Percentiles rank a stretch among this genome's conserved stretches.
Conservation (phyloP, 2,113 vertebrate genomes). For the Gallinago undulata region DNA sequence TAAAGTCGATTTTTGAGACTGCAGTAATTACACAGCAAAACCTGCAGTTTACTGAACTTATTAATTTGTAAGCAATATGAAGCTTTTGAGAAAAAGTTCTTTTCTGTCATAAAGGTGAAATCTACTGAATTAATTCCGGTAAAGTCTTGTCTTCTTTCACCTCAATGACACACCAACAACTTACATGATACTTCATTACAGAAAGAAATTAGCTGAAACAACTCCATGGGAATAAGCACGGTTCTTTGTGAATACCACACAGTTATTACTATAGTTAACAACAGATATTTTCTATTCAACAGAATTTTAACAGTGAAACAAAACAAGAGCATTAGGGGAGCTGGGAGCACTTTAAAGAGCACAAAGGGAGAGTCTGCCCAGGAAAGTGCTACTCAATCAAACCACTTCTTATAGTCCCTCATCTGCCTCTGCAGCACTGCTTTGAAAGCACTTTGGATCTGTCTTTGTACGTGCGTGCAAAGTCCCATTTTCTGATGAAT, state of each 20-base stretch:
- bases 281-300: not conserved
- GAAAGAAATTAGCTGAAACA: not conserved
- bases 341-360: not conserved
- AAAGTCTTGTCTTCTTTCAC: not conserved
- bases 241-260: not conserved
- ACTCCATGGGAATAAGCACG: not conserved
- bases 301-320: not conserved
- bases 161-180: not conserved
- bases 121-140: not conserved
- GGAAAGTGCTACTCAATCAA: not conserved
- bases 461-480: not conserved
- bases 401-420: not conserved
- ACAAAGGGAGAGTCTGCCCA: not conserved
- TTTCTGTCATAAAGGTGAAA: not conserved
- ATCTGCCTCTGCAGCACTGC: not conserved
- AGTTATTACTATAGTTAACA: not conserved
- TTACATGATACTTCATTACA: not conserved
- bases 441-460: not conserved
- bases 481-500: not conserved
- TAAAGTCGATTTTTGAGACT: not conserved
- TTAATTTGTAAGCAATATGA: not conserved
- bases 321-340: not conserved
- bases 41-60: not conserved
- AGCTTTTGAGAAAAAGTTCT: not conserved
- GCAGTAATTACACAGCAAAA: not conserved